Evolutionary conservation across 2,113 vertebrate genomes (phyloP), one percentile per base, ranked within the genome.

Genomic region (Heloderma charlesbogerti): DNA sequence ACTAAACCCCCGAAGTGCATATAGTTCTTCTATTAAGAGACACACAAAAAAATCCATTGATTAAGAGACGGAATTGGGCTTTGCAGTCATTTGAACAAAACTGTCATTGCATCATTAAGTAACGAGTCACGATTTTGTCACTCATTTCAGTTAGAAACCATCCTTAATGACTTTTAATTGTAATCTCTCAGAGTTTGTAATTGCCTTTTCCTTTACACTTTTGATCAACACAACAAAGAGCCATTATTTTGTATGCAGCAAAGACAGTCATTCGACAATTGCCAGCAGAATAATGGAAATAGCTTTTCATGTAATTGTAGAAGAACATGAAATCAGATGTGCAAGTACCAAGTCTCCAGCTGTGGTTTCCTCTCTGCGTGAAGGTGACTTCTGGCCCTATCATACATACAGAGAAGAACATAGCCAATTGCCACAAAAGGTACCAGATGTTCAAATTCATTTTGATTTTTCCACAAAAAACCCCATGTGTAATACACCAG

Each of bases 121-220:
- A 94, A 94, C 86, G 2, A 88, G 45, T 82, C 22, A 79, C 34
- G 1, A 71, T 86, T 93, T 22, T 87, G 89, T 90, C 83, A 90
- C 18, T 94, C 71, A 67, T 91, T 93, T 86, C 2, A 84, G 6
- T 1, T 45, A 88, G 90, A 94, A 0, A 0, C 12, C 91, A 43
- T n/a, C 45, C 51, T 80, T 69, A 88, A 91, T 90, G 92, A 40
- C 18, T 91, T 90, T 88, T 92, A 84, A 90, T 89, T 8, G 0
- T 43, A 51, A 40, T 86, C 34, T 4, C 54, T 86, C 81, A 67
- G 74, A 89, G 31, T 92, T 63, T 94, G 92, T 92, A 91, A 86
- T 90, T 92, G 27, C 31, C 3, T 88, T 94, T 95, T 87, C 43
- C 57, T 91, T 92, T 71, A 88, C 0, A 0, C 3, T 91, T 95